Evolutionary conservation across 2,797 vertebrate species (phyloP), one percentile per base, ranked within the genome.

Genomic region (Sardinella longiceps): DNA sequence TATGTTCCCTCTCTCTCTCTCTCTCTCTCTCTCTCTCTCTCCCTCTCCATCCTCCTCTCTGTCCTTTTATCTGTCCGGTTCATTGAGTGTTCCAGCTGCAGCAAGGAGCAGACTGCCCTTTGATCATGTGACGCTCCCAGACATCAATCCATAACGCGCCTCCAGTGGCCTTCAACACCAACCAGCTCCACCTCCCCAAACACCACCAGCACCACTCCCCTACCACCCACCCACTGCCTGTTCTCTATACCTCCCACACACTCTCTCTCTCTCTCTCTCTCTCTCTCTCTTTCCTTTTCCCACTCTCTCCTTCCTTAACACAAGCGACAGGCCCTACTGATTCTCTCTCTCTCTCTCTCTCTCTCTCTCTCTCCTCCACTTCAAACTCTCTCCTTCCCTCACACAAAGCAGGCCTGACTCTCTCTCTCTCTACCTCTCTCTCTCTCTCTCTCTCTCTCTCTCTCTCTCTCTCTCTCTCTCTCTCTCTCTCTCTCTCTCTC

Each of bases 61-160:
- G 30, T 74, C 63, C 80, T 88, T 86, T 88, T 82, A 87, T 88
- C 87, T 74, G 60, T 37, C 39, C 50, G 82, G 83, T 63, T 80
- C 81, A 86, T 82, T 87, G 84, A 87, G 80, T 82, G 66, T 58
- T 56, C 51, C 81, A 84, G 46, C 50, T 60, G 48, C 70, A 28
- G 45, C 81, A 39, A 11, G 84, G 77, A 80, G 53, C 77, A 60
- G 43, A 39, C 51, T 39, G 10, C n/a, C 70, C 83, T 88, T 85
- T 85, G 83, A 88, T 86, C 82, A 82, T 85, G 77, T 85, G 84
- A 63, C 87, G 9, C 66, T 81, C n/a, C 7, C 81, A 87, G 83
- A 81, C 81, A 81, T 74, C 46, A 48, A 82, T 88, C 74, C 77
- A 82, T 74, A 82, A 74, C 33, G 66, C 15, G 66, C 66, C 66